Conservation (phyloP, 92 coral and sea anemone species). For the Zoanthus sansibaricus region DNA sequence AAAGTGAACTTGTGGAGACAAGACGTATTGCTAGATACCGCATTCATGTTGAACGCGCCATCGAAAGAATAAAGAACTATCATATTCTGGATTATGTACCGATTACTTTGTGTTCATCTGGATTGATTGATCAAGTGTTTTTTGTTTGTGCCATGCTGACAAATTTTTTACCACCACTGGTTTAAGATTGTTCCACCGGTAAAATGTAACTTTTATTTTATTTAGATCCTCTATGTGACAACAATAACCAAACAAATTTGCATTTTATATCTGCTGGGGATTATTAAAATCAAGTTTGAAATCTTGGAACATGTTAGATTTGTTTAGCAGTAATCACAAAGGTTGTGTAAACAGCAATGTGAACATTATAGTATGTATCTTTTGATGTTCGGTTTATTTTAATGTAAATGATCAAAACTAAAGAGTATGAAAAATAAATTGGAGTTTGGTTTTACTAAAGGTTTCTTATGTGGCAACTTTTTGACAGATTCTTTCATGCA, state of each 20-base stretch:
- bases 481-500: constrained; percentile 2
- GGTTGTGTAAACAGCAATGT: background rate
- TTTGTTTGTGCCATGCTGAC: constrained; percentile 65
- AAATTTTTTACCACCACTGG: constrained; percentile 66
- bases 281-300: constrained; percentile 12
- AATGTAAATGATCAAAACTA: background rate
- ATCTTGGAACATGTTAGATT: background rate
- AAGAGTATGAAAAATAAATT: background rate
- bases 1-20: constrained; percentile 42
- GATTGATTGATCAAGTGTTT: constrained; percentile 54
- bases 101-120: constrained; percentile 59
- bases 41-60: constrained; percentile 69
- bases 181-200: constrained; percentile 36
- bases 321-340: background rate
- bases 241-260: constrained; percentile 9
- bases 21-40: constrained; percentile 10
- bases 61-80: constrained; percentile 56
- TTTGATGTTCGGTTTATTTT: background rate
- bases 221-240: background rate
- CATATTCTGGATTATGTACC: constrained; percentile 63
- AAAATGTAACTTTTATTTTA: background rate
- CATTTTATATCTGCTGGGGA: constrained; percentile 25
- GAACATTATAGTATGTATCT: background rate
- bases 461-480: background rate
- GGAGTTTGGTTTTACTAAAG: background rate